These are phyloP conservation scores for Acrocephalus kingi DNA, from an alignment of 2,113 vertebrate species.

Conservation along the genomic window DNA sequence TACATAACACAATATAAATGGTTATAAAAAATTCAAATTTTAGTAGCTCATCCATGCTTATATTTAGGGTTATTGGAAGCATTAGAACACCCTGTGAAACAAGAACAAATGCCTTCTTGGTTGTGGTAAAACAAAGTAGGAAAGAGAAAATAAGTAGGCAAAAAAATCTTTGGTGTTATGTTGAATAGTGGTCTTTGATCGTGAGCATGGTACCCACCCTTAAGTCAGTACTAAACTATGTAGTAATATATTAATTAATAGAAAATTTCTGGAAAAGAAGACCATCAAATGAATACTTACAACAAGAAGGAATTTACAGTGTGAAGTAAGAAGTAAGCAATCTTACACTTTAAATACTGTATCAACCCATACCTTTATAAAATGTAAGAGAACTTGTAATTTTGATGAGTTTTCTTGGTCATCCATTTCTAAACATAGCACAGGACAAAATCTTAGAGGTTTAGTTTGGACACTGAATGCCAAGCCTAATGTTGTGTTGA, in stretches of 20 bases:
- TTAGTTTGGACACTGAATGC: not conserved
- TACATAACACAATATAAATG: conserved; percentile 20
- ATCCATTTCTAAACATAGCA: not conserved
- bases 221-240: not conserved
- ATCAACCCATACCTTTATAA: not conserved
- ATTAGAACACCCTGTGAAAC: not conserved
- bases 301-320: not conserved
- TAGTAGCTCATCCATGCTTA: not conserved
- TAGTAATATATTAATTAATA: not conserved
- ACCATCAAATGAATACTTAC: not conserved
- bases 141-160: conserved; percentile 5
- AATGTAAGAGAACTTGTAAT: not conserved
- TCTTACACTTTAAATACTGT: not conserved
- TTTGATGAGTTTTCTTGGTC: not conserved
- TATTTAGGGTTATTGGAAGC: conserved; percentile 14
- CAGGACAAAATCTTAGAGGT: not conserved
- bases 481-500: not conserved
- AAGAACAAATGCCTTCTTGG: not conserved
- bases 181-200: not conserved
- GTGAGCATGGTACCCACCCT: not conserved
- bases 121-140: not conserved
- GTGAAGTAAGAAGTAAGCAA: not conserved
- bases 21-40: conserved; percentile 53
- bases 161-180: not conserved
- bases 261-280: not conserved